Evolutionary conservation across 2,888 invertebrate genomes (phyloP).

Genomic region (Bugula neritina): DNA sequence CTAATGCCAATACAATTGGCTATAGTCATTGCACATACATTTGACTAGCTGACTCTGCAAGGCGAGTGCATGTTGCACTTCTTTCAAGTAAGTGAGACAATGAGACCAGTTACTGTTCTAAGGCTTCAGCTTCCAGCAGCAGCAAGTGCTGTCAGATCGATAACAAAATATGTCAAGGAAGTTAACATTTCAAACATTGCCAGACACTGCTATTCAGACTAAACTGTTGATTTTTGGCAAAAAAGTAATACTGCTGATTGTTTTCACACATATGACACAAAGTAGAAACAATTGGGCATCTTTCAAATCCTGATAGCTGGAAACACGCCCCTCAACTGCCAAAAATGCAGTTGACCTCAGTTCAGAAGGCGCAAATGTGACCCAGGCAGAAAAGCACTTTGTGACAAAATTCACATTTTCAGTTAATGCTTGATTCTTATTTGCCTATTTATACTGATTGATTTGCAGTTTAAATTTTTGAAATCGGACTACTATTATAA

Average conservation of each 20-base stretch:
- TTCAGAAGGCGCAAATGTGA: neutral
- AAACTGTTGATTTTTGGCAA: neutral
- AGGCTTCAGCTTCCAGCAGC: neutral
- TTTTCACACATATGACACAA: neutral
- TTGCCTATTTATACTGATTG: too few species aligned
- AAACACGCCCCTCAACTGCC: too few species aligned
- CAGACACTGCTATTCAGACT: neutral
- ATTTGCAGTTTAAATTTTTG: too few species aligned
- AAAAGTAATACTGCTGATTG: neutral
- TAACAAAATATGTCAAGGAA: neutral
- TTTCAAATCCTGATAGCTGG: too few species aligned
- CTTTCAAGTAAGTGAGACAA: neutral
- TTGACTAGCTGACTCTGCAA: neutral
- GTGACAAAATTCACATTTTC: too few species aligned
- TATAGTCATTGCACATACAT: slow-evolving; percentile 29
- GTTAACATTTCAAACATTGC: neutral
- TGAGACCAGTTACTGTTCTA: neutral
- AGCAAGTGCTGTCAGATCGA: neutral
- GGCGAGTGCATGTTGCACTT: neutral
- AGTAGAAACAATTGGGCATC: neutral
- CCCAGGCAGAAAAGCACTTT: neutral
- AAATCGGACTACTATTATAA: too few species aligned
- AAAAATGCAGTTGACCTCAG: neutral
- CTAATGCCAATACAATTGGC: slow-evolving; percentile 32
- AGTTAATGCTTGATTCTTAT: too few species aligned